These are phyloP conservation scores for Coptodon rendalli DNA, from an alignment of 2,113 vertebrate species.

Conservation along the genomic window DNA sequence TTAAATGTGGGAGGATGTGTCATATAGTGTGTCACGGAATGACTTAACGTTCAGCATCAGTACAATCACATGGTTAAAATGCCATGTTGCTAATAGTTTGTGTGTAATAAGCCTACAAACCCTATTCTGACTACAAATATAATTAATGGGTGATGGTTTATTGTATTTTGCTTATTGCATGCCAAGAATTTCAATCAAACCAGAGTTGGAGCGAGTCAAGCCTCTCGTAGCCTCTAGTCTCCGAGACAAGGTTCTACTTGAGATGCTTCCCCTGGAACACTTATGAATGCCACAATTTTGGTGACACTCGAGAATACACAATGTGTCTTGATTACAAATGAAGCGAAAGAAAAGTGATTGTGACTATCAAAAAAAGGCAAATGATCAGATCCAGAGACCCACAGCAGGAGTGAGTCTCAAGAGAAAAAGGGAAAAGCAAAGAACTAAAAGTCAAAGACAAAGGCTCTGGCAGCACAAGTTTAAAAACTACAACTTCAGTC, in stretches of 20 bases:
- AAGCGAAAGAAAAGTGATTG: conserved; percentile 17
- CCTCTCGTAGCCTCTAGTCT: background rate
- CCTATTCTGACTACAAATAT: background rate
- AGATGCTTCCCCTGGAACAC: background rate
- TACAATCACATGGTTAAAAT: conserved; percentile 33
- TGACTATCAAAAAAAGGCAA: conserved; percentile 13
- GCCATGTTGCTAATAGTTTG: conserved; percentile 6
- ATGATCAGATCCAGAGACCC: background rate
- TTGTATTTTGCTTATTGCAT: background rate
- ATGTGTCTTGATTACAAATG: conserved; percentile 29
- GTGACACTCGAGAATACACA: conserved; percentile 18
- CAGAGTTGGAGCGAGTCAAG: background rate
- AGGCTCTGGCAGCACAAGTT: background rate
- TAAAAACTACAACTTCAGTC: conserved; percentile 30
- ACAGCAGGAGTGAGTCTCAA: background rate
- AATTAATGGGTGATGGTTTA: background rate
- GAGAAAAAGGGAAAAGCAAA: background rate
- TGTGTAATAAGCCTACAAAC: background rate
- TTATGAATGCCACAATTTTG: background rate
- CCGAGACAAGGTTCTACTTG: background rate
- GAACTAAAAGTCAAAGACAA: background rate
- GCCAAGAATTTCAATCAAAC: background rate
- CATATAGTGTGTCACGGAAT: conserved; percentile 42
- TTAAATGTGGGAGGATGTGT: conserved; percentile 50
- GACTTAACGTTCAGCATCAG: conserved; percentile 24